Conservation (phyloP, 2,113 vertebrate species). For the Pedetes capensis region DNA sequence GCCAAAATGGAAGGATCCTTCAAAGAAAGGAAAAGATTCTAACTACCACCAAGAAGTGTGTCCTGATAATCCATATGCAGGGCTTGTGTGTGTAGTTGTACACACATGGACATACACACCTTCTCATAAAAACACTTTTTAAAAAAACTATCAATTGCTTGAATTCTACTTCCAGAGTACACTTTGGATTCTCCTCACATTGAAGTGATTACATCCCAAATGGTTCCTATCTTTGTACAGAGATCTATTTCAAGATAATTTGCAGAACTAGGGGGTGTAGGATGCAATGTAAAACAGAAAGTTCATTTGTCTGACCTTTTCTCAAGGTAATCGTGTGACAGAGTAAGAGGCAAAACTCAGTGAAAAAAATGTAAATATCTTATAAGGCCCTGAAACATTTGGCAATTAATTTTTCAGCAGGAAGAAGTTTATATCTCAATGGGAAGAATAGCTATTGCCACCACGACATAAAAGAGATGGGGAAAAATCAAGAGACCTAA, state of each 20-base stretch:
- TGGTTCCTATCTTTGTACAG: constrained; percentile 57
- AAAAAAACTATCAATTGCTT: neutral
- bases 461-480: neutral
- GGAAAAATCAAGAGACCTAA: neutral
- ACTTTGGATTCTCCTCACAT: neutral
- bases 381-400: constrained; percentile 79
- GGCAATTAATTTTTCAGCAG: constrained; percentile 83
- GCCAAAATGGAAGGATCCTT: neutral
- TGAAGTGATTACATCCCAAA: constrained; percentile 58
- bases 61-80: neutral
- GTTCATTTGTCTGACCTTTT: constrained; percentile 71
- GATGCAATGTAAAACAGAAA: constrained; percentile 54
- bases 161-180: neutral
- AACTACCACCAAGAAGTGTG: neutral
- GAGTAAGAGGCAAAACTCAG: constrained; percentile 71
- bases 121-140: constrained; percentile 2
- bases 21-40: neutral
- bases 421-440: constrained; percentile 79
- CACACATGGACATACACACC: rapidly evolving
- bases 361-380: constrained; percentile 81
- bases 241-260: constrained; percentile 62
- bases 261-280: constrained; percentile 43
- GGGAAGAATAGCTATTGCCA: constrained; percentile 52
- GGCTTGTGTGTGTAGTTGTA: neutral
- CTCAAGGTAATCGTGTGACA: constrained; percentile 72